Evolutionary conservation across 2,888 invertebrate genomes (phyloP), one percentile per base, ranked within the genome.

Genomic region (Argyresthia goedartella): DNA sequence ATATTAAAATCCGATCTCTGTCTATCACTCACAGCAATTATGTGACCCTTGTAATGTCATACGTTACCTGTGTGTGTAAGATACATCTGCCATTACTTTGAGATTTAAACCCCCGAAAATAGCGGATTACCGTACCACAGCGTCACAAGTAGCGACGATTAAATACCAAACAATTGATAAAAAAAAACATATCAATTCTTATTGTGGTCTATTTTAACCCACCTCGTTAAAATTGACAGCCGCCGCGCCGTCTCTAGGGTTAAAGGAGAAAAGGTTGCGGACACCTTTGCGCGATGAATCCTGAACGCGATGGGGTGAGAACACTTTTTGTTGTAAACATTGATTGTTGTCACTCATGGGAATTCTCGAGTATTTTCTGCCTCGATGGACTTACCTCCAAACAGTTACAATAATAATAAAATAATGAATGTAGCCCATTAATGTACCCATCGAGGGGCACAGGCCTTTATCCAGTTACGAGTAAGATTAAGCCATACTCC

Each of bases 301-400:
- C 71, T 69, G 66, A 68, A 58, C 60, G 59, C 56, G 60, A 25
- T 25, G 25, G 25, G 25, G 25, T 25, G 64, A 68, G 66, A 63
- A 68, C 66, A 64, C 62, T 64, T 50, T 52, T 58, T 60, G 60
- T 60, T 60, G 56, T 63, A 42, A 49, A 42, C 60, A 53, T 58
- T 57, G 65, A 58, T 57, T 62, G 49, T 57, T 58, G 58, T 60
- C 57, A 25, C 25, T 41, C 65, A 70, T 85, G 84, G 81, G 84
- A 85, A 84, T 71, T 66, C 71, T 63, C 60, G 56, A 65, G 70
- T 62, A 74, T 75, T 80, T 81, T 76, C 72, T 67, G 67, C 71
- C 66, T 81, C 62, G 81, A 81, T 78, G 63, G 69, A 46, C 62
- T 14, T 59, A 58, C 69, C 3, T 25, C 25, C 25, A 25, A 25